phyloP scores from a whole-genome alignment of 2,888 invertebrate genomes.

The Eupelmus urozonus region DNA sequence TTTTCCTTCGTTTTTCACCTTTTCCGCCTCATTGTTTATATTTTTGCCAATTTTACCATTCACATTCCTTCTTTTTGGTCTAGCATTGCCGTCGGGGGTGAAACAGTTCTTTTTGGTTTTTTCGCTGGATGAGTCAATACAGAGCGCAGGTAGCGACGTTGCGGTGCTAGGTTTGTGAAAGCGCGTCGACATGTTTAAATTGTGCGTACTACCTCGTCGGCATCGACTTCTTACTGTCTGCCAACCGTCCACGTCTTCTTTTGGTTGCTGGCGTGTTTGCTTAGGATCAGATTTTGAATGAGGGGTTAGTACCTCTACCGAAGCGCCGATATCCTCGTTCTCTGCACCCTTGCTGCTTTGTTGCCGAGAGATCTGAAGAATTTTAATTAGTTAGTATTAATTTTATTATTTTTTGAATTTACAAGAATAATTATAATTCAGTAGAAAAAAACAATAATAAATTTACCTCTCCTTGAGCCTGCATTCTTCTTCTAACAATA shows the following conservation, averaged over 20 bases:
- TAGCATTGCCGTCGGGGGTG: conserved; percentile 67
- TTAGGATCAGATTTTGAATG: conserved; percentile 65
- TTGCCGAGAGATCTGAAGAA: not conserved
- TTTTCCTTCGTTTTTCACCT: conserved; percentile 65
- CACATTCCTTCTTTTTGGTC: conserved; percentile 64
- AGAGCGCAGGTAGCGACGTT: conserved; percentile 87
- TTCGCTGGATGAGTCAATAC: conserved; percentile 72
- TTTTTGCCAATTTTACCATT: conserved; percentile 67
- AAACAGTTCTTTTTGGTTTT: conserved; percentile 68
- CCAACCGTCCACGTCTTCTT: conserved; percentile 86
- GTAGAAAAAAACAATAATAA: no score
- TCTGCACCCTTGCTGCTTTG: not conserved
- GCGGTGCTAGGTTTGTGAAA: conserved; percentile 91
- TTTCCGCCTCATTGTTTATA: conserved; percentile 67
- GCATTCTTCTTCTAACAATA: conserved; percentile 67
- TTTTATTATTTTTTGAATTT: conserved; percentile 3
- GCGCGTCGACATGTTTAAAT: conserved; percentile 81
- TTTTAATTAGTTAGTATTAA: not conserved
- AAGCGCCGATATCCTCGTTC: conserved; percentile 67
- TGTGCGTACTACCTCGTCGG: conserved; percentile 83
- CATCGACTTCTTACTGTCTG: conserved; percentile 89
- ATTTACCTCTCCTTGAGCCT: conserved; percentile 60
- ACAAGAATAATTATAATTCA: not conserved
- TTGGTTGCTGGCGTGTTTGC: conserved; percentile 56
- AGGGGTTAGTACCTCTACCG: conserved; percentile 67